Evolutionary conservation across 2,113 vertebrate species (phyloP).

Genomic region (Leuciscus idus): DNA sequence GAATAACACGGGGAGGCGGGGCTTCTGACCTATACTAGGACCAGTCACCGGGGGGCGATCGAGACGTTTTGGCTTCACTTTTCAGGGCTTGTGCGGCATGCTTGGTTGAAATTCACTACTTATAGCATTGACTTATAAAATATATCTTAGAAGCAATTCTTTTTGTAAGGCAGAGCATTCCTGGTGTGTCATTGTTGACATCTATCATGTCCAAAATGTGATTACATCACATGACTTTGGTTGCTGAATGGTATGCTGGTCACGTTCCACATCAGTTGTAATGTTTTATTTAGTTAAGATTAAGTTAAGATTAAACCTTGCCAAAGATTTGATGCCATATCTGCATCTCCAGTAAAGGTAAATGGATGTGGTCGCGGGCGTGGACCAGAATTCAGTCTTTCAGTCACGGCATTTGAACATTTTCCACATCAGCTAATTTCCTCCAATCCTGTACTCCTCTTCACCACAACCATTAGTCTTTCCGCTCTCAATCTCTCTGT

Average conservation of each 20-base stretch:
- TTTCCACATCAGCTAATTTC: conserved; percentile 64
- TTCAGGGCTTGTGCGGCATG: too few species aligned
- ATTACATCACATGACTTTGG: conserved; percentile 27
- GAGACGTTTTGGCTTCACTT: too few species aligned
- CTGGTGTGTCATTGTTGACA: conserved; percentile 3
- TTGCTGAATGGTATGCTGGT: conserved; percentile 1
- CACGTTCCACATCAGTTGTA: conserved; percentile 2
- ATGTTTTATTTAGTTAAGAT: conserved; percentile 30
- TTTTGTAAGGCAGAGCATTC: not conserved
- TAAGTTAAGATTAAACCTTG: conserved; percentile 28
- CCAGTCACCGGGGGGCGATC: too few species aligned
- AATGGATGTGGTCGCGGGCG: conserved; percentile 59
- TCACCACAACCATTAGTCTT: conserved; percentile 58
- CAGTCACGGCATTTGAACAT: conserved; percentile 64
- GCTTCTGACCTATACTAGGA: too few species aligned
- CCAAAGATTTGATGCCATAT: conserved; percentile 55
- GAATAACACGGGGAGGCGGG: too few species aligned
- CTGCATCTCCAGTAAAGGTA: conserved; percentile 56
- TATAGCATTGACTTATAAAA: too few species aligned
- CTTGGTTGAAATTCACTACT: not conserved
- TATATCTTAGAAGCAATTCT: not conserved
- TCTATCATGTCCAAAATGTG: not conserved
- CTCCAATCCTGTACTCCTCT: conserved; percentile 45
- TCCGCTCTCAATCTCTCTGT: conserved; percentile 43
- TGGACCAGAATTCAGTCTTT: conserved; percentile 56